Evolutionary conservation across 1,140 invertebrate genomes (phyloP), one percentile per base, ranked within the genome.

Genomic region (Pachypeltis micranthus): DNA sequence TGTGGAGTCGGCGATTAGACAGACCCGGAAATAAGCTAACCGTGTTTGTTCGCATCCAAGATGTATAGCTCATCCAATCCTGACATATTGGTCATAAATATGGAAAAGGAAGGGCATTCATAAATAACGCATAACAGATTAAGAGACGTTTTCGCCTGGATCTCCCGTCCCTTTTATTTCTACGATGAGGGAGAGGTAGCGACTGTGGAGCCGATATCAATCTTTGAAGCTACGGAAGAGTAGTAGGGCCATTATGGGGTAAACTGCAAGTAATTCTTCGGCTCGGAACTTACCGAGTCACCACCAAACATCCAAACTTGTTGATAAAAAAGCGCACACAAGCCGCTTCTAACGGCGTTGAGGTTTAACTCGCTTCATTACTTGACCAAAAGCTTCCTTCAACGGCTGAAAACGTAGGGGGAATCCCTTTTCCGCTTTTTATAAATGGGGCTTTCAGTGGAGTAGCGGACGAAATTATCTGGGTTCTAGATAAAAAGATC

Each of bases 91-190:
- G 7, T 51, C 47, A 51, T 51, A 51, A 51, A 51, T 51, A 51
- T 51, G 47, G 47, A 51, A 51, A 16, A 10, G 47, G 31, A 51
- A 4, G 4, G 47, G 47, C 47, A 4, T 51, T 51, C 47, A 51
- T 51, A 51, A 51, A 51, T 51, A 51, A 51, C 47, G 23, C 47
- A 51, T 51, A 51, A 51, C 47, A 51, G 47, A 51, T 51, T 51
- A 51, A 51, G 23, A 21, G 47, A 51, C 23, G 47, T 10, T 7
- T 51, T 21, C 4, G 3, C 47, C 47, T 39, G 7, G 7, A 10
- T 39, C n/a, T n/a, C 34, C 34, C 34, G n/a, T n/a, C 34, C 34
- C 34, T n/a, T 39, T 39, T 39, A 39, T 7, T 39, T 39, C 7
- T 39, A 39, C 34, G 34, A 16, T 21, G 47, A 16, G 23, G 12